Conservation (phyloP, 2,113 vertebrate species). For the Passer montanus region DNA sequence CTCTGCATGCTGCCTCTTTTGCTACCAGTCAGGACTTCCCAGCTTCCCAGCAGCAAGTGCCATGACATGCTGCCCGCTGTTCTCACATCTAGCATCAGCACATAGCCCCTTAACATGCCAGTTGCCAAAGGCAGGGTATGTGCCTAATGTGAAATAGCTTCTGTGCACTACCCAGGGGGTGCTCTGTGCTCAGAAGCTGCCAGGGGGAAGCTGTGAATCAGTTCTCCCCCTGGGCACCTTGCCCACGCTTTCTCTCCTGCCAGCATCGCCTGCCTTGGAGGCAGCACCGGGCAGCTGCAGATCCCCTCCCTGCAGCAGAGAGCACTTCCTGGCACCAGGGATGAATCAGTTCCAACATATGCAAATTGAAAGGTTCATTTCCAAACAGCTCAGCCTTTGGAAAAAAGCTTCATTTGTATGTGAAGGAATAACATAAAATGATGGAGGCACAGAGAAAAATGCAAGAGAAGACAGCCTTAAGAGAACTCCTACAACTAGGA, state of each 20-base stretch:
- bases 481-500: neutral
- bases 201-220: conserved; percentile 60
- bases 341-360: conserved; percentile 51
- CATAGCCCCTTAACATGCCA: neutral
- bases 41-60: conserved; percentile 17
- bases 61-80: conserved; percentile 27
- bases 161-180: conserved; percentile 35
- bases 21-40: conserved; percentile 15
- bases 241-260: conserved; percentile 45
- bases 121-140: conserved; percentile 39
- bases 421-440: neutral
- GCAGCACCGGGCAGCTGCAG: conserved; percentile 49
- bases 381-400: conserved; percentile 16
- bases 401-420: neutral
- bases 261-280: conserved; percentile 42
- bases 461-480: neutral
- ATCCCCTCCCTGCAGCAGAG: neutral
- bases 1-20: conserved; percentile 36
- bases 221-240: conserved; percentile 25
- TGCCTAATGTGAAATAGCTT: conserved; percentile 29
- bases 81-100: conserved; percentile 35
- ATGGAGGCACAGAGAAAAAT: neutral
- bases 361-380: conserved; percentile 39
- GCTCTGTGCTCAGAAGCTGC: conserved; percentile 40
- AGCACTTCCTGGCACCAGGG: conserved; percentile 26